Base-by-base conservation (phyloP, 2,888 invertebrate genomes). In the Cabera pusaria region DNA sequence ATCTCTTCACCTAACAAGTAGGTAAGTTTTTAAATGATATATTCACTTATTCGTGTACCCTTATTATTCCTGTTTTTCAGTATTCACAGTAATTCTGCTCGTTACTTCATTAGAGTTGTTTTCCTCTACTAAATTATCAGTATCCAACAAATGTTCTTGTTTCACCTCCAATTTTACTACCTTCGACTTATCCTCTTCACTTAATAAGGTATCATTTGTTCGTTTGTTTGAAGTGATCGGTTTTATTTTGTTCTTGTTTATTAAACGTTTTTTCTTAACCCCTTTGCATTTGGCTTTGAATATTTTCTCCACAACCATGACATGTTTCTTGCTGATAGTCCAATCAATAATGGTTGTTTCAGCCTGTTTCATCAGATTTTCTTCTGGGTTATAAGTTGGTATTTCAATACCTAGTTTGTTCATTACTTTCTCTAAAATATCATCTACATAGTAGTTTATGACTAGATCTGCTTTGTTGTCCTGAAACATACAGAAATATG, bases 391-490 rank as follows among this genome's bases (percentile, higher is more conserved):
- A 69, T 96, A 97, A 14, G 91, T 90, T 1, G 95, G 94, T 65
- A 97, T 93, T 56, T 93, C 92, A 9, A 97, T 64, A 5, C 91
- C 92, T 18, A 98, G 83, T 40, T 92, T 90, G 62, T 93, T 92
- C 90, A 95, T 93, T 0, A 97, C 89, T 65, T 92, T 92, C 39
- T 90, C 87, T 60, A 97, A 85, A 26, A 98, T 92, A 36, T 93
- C 93, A 74, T 98, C 98, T 0, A 98, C 96, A 79, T 96, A 98
- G 6, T 94, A 92, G 64, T 97, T 94, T 51, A 98, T 97, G 26
- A 95, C 90, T 40, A 98, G 79, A 76, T 97, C 95, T 10, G 97
- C 96, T 83, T 97, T 96, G 69, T 95, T 95, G 69, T 98, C 97
- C 96, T 96, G 68, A 14, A 14, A 14, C 14, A 14, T 3, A 14